Evolutionary conservation across 1,140 invertebrate genomes (phyloP), one percentile per base, ranked within the genome.

Genomic region (Lepidostoma basale): DNA sequence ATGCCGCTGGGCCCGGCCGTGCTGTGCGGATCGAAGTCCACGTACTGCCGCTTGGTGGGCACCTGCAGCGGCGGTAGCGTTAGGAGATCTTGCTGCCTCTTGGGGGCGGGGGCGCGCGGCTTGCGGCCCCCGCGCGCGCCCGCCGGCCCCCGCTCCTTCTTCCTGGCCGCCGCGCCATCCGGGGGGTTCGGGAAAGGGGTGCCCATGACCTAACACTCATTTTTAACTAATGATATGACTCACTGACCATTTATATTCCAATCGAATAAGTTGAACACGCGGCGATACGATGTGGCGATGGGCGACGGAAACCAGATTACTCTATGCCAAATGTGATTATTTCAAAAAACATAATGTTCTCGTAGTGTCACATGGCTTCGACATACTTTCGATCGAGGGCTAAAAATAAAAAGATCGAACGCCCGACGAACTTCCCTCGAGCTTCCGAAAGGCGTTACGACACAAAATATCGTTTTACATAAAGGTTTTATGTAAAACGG

Each of bases 151-250:
- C 76, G 68, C 75, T 75, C 54, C 76, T 76, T 45, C 77, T 75
- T 70, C 78, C 47, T 40, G 65, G 67, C 58, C 40, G 70, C 70
- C 45, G 62, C 62, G 56, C 56, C 47, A 28, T 36, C 26, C 67
- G 54, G 45, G 75, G 81, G 80, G 78, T 82, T 83, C 76, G 79
- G 79, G 78, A 80, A 79, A 76, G 80, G 76, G 76, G 78, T 82
- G 78, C 80, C 78, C 81, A 83, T 83, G 80, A 66, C 68, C 68
- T 80, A 78, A 80, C 80, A 79, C 77, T 77, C 81, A 83, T 83
- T 77, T 82, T 83, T 81, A 77, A 77, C 76, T 66, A 78, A 79
- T 76, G 73, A 40, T 59, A 59, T 59, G 54, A 59, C 54, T 59
- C 54, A 36, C 54, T 74, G 77, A 74, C 76, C 74, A 78, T 76